Percentiles rank a stretch among this genome's conserved stretches.
Conservation (phyloP, 2,113 vertebrate species). For the Paedocypris sp. region DNA sequence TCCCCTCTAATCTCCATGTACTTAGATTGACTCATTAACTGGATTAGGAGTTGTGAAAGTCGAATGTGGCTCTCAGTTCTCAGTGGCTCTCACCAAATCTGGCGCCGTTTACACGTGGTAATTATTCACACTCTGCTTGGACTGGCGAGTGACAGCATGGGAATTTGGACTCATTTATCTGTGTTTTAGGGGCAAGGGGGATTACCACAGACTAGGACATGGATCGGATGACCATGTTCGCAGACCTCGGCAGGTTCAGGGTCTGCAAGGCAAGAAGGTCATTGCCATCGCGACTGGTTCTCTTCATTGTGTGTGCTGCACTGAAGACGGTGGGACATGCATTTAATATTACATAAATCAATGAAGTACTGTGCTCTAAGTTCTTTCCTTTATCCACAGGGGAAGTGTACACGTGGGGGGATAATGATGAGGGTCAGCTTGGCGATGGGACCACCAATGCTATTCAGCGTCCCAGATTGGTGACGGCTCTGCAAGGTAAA, state of each 20-base stretch:
- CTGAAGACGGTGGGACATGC: conserved; percentile 78
- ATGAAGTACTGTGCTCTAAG: neutral
- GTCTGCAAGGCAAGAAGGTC: conserved; percentile 94
- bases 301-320: conserved; percentile 97
- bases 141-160: neutral
- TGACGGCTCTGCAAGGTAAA: conserved; percentile 92
- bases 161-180: neutral
- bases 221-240: conserved; percentile 95
- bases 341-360: neutral
- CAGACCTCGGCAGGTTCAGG: conserved; percentile 90
- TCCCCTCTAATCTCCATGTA: conserved; percentile 5
- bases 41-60: conserved; percentile 95
- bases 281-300: conserved; percentile 94
- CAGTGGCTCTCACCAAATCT: conserved; percentile 91
- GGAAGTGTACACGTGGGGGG: conserved; percentile 96
- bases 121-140: neutral
- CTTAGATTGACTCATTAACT: conserved; percentile 92
- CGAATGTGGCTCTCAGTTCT: conserved; percentile 96
- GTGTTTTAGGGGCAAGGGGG: conserved; percentile 85
- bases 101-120: conserved; percentile 95
- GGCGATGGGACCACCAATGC: conserved; percentile 97
- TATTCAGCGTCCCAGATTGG: conserved; percentile 90
- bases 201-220: conserved; percentile 91
- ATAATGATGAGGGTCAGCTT: conserved; percentile 96
- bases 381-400: no score